Evolutionary conservation across 2,888 invertebrate species (phyloP).

Genomic region (Drosophila anomalata): DNA sequence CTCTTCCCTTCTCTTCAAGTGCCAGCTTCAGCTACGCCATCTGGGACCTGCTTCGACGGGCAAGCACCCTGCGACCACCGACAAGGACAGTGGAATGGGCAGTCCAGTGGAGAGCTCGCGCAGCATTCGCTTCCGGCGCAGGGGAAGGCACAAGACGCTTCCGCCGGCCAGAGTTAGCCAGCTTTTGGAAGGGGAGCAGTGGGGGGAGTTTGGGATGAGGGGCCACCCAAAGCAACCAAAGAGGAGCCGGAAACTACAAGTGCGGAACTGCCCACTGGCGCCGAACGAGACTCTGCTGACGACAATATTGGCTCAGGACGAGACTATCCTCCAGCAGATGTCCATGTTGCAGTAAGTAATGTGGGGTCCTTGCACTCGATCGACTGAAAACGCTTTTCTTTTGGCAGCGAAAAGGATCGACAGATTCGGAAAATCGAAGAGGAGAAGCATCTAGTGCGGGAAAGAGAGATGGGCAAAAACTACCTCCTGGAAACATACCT

Average conservation of each 20-base stretch:
- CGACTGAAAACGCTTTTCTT: neutral
- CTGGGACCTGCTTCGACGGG: slow-evolving; percentile 50
- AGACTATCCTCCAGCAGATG: slow-evolving; percentile 85
- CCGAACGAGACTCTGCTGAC: slow-evolving; percentile 85
- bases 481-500: slow-evolving; percentile 92
- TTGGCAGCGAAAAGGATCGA: slow-evolving; percentile 88
- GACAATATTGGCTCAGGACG: slow-evolving; percentile 86
- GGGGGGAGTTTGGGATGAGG: slow-evolving; percentile 55
- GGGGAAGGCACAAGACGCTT: slow-evolving; percentile 64
- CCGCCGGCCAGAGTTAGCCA: slow-evolving; percentile 3
- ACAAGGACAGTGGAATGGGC: slow-evolving; percentile 83
- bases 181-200: slow-evolving; percentile 59
- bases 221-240: slow-evolving; percentile 75
- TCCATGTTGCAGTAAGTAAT: slow-evolving; percentile 80
- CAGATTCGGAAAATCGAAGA: slow-evolving; percentile 92
- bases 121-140: slow-evolving; percentile 81
- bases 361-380: too few relatives aligned
- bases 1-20: slow-evolving; percentile 56
- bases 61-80: slow-evolving; percentile 44
- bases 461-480: slow-evolving; percentile 91
- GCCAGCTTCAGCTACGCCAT: slow-evolving; percentile 79
- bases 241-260: slow-evolving; percentile 44
- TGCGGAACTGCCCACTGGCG: slow-evolving; percentile 29
- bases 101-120: slow-evolving; percentile 83
- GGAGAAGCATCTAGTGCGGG: slow-evolving; percentile 89